Conservation (phyloP, 2,888 invertebrate genomes). For the Achlya flavicornis region DNA sequence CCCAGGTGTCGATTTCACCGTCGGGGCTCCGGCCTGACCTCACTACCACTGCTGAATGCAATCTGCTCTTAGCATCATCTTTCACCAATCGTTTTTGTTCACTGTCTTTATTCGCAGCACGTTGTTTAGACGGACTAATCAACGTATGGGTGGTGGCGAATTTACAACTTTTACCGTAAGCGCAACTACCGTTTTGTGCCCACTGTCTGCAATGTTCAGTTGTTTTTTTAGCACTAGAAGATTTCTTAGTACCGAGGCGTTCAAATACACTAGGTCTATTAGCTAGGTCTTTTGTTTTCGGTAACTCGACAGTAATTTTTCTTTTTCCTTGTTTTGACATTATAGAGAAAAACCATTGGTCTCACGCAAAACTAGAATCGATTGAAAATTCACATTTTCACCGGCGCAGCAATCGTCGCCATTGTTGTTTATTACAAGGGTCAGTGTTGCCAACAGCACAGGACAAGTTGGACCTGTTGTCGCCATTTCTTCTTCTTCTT, state of each 20-base stretch:
- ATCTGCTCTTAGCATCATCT: slow-evolving; percentile 86
- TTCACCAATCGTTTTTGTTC: slow-evolving; percentile 79
- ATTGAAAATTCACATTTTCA: slow-evolving; percentile 46
- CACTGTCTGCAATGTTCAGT: slow-evolving; percentile 90
- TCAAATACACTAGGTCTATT: slow-evolving; percentile 92
- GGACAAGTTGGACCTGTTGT: no score
- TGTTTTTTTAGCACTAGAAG: slow-evolving; percentile 81
- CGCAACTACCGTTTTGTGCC: slow-evolving; percentile 90
- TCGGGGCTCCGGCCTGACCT: slow-evolving; percentile 84
- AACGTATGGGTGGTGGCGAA: slow-evolving; percentile 89
- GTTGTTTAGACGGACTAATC: slow-evolving; percentile 90
- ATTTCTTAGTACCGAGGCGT: slow-evolving; percentile 90
- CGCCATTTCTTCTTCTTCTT: no score
- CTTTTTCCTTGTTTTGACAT: slow-evolving; percentile 88
- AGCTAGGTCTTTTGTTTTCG: slow-evolving; percentile 86
- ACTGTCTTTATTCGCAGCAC: slow-evolving; percentile 86
- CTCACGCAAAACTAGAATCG: slow-evolving; percentile 58
- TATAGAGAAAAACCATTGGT: slow-evolving; percentile 79
- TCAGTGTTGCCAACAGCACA: no score
- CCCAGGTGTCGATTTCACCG: slow-evolving; percentile 89
- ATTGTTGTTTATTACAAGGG: slow-evolving; percentile 26
- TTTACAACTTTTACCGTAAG: slow-evolving; percentile 91
- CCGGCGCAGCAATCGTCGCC: slow-evolving; percentile 49
- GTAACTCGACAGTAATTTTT: slow-evolving; percentile 90
- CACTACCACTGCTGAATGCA: slow-evolving; percentile 86